These are phyloP conservation scores for Leptinotarsa rubiginosa DNA, from an alignment of 2,888 invertebrate genomes.

Conservation along the genomic window DNA sequence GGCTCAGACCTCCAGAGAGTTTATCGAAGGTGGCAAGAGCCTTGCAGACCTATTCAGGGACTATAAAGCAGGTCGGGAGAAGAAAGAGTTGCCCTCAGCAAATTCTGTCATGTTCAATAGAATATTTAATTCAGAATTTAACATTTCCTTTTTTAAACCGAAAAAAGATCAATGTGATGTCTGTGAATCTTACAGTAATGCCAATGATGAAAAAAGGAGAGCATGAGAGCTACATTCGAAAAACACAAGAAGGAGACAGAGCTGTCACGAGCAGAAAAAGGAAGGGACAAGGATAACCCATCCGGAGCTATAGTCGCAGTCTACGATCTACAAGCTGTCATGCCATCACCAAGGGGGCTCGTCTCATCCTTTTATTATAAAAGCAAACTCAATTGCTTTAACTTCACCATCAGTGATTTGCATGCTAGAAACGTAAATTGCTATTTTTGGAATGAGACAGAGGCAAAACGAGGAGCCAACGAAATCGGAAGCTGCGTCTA, in stretches of 20 bases:
- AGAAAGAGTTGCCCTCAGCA: too few species aligned
- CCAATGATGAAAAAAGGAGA: slow-evolving; percentile 11
- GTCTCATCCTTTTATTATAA: slow-evolving; percentile 20
- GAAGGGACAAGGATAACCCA: slow-evolving; percentile 21
- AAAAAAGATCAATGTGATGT: too few species aligned
- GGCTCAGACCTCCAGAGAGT: slow-evolving; percentile 5
- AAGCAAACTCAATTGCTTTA: slow-evolving; percentile 54
- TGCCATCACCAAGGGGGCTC: slow-evolving; percentile 46
- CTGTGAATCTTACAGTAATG: too few species aligned
- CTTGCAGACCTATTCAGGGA: slow-evolving; percentile 13
- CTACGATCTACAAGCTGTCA: slow-evolving; percentile 49
- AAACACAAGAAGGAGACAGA: slow-evolving; percentile 30
- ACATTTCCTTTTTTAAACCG: too few species aligned
- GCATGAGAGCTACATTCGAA: slow-evolving; percentile 23
- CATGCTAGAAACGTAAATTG: slow-evolving; percentile 49
- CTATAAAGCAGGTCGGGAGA: too few species aligned
- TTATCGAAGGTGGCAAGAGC: slow-evolving; percentile 24
- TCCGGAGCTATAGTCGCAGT: slow-evolving; percentile 19
- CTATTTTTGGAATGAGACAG: slow-evolving; percentile 52
- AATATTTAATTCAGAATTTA: too few species aligned
- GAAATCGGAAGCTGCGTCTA: slow-evolving; percentile 49
- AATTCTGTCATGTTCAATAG: background rate
- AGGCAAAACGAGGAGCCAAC: slow-evolving; percentile 53
- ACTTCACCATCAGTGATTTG: slow-evolving; percentile 53
- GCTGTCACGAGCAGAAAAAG: slow-evolving; percentile 31